Conservation (phyloP, 2,888 invertebrate genomes). For the Lepetodrilus schrolli region DNA sequence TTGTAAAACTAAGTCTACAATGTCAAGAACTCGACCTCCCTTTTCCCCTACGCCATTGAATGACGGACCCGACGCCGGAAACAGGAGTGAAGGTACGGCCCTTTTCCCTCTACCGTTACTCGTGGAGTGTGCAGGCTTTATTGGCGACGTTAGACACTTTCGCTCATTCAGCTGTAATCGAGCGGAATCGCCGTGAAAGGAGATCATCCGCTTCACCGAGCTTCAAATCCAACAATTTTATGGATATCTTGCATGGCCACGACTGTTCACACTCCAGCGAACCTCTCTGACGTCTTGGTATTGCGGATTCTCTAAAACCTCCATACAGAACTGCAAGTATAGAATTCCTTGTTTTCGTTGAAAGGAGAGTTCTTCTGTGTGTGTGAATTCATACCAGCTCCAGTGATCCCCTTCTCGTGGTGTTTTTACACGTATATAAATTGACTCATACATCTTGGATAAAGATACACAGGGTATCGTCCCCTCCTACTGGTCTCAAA, state of each 20-base stretch:
- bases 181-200: background rate
- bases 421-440: background rate
- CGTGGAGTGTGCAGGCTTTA: background rate
- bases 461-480: too few species aligned
- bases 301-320: background rate
- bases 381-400: too few species aligned
- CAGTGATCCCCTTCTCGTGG: too few species aligned
- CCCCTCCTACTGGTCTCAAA: too few species aligned
- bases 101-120: background rate
- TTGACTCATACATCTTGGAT: background rate
- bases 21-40: too few species aligned
- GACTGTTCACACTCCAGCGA: background rate
- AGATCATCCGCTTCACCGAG: background rate
- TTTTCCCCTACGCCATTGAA: background rate
- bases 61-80: background rate
- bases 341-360: background rate
- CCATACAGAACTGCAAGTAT: background rate
- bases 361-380: background rate
- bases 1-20: too few species aligned
- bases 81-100: background rate
- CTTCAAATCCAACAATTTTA: constrained; percentile 16
- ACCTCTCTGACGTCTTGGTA: background rate
- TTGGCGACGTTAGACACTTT: background rate
- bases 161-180: background rate
- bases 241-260: background rate